phyloP scores from a whole-genome alignment of 1,140 invertebrate genomes.

The Hyles vespertilio region DNA sequence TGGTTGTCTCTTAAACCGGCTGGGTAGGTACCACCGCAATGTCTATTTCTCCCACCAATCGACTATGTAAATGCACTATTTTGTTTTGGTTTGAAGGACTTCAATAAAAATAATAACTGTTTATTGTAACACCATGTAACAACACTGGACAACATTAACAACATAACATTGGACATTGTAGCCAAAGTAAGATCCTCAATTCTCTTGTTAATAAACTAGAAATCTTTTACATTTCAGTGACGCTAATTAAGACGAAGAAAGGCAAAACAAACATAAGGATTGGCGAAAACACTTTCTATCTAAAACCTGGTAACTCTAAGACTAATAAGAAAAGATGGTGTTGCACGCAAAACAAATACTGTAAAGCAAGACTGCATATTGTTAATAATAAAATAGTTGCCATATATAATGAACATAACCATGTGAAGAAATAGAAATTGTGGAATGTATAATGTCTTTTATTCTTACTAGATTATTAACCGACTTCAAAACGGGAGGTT shows the following conservation, averaged over 20 bases:
- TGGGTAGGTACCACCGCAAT: too few species aligned
- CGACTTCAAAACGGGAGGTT: too few species aligned
- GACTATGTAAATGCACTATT: too few species aligned
- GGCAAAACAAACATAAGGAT: constrained; percentile 56
- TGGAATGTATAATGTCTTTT: neutral
- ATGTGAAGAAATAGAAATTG: constrained; percentile 40
- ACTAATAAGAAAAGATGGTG: constrained; percentile 42
- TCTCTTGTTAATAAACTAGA: constrained; percentile 4
- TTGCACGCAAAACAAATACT: constrained; percentile 59
- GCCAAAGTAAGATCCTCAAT: neutral
- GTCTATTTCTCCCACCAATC: too few species aligned
- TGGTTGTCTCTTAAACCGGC: too few species aligned
- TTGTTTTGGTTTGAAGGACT: too few species aligned
- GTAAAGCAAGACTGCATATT: constrained; percentile 43
- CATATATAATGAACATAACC: constrained; percentile 58
- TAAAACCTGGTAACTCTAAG: constrained; percentile 36
- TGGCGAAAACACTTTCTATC: constrained; percentile 47
- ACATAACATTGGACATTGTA: neutral
- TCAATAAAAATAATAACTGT: too few species aligned
- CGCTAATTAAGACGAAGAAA: constrained; percentile 47
- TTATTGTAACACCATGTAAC: too few species aligned
- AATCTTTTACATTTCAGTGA: constrained; percentile 39
- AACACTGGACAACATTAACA: too few species aligned
- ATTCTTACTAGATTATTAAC: too few species aligned
- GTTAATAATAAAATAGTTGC: constrained; percentile 53